Evolutionary conservation across 2,113 vertebrate genomes (phyloP).

Genomic region (Caranx melampygus): DNA sequence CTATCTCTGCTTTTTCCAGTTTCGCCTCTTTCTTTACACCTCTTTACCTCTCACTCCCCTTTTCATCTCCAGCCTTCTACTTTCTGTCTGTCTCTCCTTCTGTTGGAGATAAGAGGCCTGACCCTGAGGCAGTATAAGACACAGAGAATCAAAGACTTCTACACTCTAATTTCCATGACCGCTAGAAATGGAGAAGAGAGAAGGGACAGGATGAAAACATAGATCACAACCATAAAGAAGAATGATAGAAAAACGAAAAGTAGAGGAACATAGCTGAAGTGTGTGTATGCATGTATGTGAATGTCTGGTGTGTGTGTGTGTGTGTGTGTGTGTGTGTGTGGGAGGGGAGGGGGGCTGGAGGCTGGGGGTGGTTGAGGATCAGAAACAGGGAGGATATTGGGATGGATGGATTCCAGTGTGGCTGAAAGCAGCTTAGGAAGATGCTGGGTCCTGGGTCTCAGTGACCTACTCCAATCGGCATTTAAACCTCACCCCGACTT

Average conservation of each 20-base stretch:
- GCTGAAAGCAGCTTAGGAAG: conserved; percentile 73
- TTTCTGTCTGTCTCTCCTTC: conserved; percentile 16
- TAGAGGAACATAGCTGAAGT: conserved; percentile 10
- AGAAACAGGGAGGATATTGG: conserved; percentile 38
- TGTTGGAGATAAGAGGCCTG: conserved; percentile 48
- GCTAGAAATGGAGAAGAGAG: conserved; percentile 48
- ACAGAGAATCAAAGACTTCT: conserved; percentile 70
- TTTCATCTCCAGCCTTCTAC: conserved; percentile 7
- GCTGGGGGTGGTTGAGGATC: conserved; percentile 10
- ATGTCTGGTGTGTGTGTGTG: conserved; percentile 28
- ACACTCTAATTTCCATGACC: conserved; percentile 68
- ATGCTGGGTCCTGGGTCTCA: conserved; percentile 54
- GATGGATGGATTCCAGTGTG: conserved; percentile 64
- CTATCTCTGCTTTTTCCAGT: background rate
- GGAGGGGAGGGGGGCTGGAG: conserved; percentile 23
- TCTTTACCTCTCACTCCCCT: background rate
- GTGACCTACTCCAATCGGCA: conserved; percentile 71
- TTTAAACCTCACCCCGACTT: conserved; percentile 59
- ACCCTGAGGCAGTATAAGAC: conserved; percentile 64
- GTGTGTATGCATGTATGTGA: conserved; percentile 23
- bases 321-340: conserved; percentile 33
- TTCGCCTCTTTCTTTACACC: conserved; percentile 2
- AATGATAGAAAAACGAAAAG: conserved; percentile 2
- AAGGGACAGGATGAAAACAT: conserved; percentile 43
- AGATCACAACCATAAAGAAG: conserved; percentile 60